Evolutionary conservation across 2,797 vertebrate genomes (phyloP), one percentile per base, ranked within the genome.

Genomic region (Astyanax mexicanus): DNA sequence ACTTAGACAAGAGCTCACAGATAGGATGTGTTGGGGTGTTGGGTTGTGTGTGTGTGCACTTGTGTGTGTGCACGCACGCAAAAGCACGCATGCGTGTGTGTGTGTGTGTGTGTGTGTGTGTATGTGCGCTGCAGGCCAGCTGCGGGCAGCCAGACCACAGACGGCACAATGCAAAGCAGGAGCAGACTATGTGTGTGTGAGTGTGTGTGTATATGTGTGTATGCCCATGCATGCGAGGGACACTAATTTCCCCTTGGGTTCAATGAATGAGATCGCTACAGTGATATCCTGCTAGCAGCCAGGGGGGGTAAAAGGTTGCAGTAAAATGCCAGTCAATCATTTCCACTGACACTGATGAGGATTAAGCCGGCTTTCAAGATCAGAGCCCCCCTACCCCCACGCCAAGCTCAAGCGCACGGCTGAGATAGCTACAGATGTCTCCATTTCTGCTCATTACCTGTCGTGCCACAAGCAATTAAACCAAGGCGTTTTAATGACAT

Each of bases 401-500:
- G 60, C 55, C 4, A 60, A 52, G 47, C 29, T 54, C 58, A 55
- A 81, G 78, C 42, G 62, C 45, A 82, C 64, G 70, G 35, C 57
- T 7, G 65, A 64, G 78, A 75, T 35, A 55, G 73, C 72, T 81
- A 79, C 76, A 81, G 73, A 81, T 79, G 69, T 79, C 76, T 81
- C 69, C 51, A 73, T 81, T 83, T 81, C 79, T 69, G 45, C 69
- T 64, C 19, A 45, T 67, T 76, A 81, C 73, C 72, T 79, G 73
- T 76, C 52, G 66, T 76, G 79, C 76, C 82, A 83, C 58, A 74
- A 71, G 76, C 69, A 76, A 83, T 81, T 74, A 83, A 23, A 40
- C 12, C 17, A 44, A 74, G 60, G 47, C 60, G 47, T 29, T 54
- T 54, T 38, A 69, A 40, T 54, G 62, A 52, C 69, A 68, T 49